phyloP scores from a whole-genome alignment of 2,113 vertebrate genomes.

The Lutjanus erythropterus region DNA sequence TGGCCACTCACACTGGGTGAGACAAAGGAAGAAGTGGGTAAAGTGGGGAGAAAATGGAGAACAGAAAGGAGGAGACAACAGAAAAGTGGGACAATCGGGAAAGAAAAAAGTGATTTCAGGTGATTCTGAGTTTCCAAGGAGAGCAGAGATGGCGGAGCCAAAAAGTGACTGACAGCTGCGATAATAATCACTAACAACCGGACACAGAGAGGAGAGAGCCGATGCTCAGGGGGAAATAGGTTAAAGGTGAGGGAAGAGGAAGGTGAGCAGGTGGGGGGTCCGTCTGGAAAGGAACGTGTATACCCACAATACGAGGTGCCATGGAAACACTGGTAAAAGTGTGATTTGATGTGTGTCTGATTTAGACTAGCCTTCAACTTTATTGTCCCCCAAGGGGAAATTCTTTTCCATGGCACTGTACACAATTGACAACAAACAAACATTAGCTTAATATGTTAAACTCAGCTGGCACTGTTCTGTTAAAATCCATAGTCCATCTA shows the following conservation, averaged over 20 bases:
- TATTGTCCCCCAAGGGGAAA: no score
- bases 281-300: constrained; percentile 41
- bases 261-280: constrained; percentile 66
- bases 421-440: no score
- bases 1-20: constrained; percentile 44
- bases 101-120: constrained; percentile 47
- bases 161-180: constrained; percentile 78
- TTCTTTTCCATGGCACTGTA: no score
- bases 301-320: constrained; percentile 45
- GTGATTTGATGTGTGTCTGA: constrained; percentile 65
- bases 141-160: constrained; percentile 13
- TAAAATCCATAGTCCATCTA: background rate
- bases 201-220: constrained; percentile 47
- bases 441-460: constrained; percentile 32
- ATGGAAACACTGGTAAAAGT: constrained; percentile 54
- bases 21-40: background rate
- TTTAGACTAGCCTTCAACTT: no score
- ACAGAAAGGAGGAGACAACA: background rate
- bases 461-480: background rate
- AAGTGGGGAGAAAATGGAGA: background rate
- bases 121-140: constrained; percentile 31
- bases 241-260: constrained; percentile 69
- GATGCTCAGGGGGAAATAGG: constrained; percentile 33
- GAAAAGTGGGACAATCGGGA: constrained; percentile 21
- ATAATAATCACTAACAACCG: constrained; percentile 83